phyloP scores from a whole-genome alignment of 2,113 vertebrate species.

The Donacobius atricapilla region DNA sequence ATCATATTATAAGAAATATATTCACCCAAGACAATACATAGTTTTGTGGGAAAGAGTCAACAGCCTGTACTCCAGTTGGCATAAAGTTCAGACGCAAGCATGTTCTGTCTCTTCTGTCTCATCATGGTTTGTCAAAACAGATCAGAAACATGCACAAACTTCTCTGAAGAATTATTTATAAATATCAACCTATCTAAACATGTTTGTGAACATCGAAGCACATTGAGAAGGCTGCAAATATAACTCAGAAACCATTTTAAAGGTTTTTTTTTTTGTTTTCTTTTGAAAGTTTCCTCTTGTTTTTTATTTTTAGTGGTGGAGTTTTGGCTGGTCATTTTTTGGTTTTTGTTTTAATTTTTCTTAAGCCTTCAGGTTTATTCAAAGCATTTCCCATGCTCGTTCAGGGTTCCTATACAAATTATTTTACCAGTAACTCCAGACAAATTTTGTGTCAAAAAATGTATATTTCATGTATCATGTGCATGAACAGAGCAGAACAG shows the following conservation, averaged over 20 bases:
- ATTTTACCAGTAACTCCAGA: not conserved
- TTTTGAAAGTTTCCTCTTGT: rapidly evolving
- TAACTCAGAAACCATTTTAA: not conserved
- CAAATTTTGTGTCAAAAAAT: not conserved
- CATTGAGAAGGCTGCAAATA: not conserved
- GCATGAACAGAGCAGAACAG: not conserved
- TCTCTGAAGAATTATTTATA: not conserved
- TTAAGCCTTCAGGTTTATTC: not conserved
- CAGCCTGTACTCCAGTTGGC: slow-evolving; percentile 40
- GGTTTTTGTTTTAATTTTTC: not conserved
- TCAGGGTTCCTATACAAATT: not conserved
- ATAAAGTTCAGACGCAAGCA: slow-evolving; percentile 25
- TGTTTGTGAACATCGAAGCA: not conserved
- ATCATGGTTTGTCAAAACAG: slow-evolving; percentile 3
- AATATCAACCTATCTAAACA: not conserved
- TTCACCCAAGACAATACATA: slow-evolving; percentile 49
- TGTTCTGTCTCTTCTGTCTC: slow-evolving; percentile 3
- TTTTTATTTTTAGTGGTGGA: not conserved
- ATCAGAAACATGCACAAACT: slow-evolving; percentile 17
- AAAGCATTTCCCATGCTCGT: not conserved
- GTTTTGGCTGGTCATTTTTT: not conserved
- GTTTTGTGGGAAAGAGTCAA: slow-evolving; percentile 50
- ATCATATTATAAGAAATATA: slow-evolving; percentile 53
- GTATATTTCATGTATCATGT: not conserved
- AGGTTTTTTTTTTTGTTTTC: not conserved